These are phyloP conservation scores for Pelosia muscerda DNA, from an alignment of 2,888 invertebrate genomes.

Conservation along the genomic window DNA sequence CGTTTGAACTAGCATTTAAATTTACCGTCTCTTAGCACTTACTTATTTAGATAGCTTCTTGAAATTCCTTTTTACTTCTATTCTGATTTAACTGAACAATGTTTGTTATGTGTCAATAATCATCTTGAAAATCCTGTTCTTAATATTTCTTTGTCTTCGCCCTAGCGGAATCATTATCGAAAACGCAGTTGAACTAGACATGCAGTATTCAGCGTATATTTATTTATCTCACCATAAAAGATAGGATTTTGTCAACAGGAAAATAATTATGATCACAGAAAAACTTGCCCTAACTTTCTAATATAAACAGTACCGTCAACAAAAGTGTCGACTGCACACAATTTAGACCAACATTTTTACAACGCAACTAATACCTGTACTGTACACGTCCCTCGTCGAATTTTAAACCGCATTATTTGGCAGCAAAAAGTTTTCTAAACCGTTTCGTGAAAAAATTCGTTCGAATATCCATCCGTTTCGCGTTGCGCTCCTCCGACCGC, in stretches of 20 bases:
- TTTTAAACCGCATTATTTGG: constrained; percentile 58
- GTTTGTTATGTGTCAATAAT: background rate
- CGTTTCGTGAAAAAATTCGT: constrained; percentile 58
- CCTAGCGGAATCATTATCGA: background rate
- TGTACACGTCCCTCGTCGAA: constrained; percentile 43
- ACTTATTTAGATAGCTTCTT: constrained; percentile 1
- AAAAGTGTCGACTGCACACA: constrained; percentile 17
- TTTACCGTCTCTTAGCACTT: constrained; percentile 29
- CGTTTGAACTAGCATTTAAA: constrained; percentile 42
- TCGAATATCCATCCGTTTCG: constrained; percentile 58
- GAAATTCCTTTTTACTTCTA: background rate
- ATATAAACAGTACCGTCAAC: constrained; percentile 32
- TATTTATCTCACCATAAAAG: background rate
- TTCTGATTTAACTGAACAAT: background rate
- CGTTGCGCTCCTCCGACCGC: constrained; percentile 50
- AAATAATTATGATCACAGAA: constrained; percentile 20
- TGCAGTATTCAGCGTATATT: background rate
- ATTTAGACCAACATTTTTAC: constrained; percentile 35
- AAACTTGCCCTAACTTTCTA: constrained; percentile 13
- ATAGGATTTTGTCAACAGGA: constrained; percentile 14
- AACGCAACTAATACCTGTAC: constrained; percentile 30
- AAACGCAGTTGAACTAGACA: background rate
- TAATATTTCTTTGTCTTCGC: background rate
- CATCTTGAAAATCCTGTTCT: background rate
- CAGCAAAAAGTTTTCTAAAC: constrained; percentile 49